A percentile compares a stretch with the other conserved stretches of the same genome.
Conservation (phyloP, 2,888 invertebrate genomes). For the Itoplectis maculator region DNA sequence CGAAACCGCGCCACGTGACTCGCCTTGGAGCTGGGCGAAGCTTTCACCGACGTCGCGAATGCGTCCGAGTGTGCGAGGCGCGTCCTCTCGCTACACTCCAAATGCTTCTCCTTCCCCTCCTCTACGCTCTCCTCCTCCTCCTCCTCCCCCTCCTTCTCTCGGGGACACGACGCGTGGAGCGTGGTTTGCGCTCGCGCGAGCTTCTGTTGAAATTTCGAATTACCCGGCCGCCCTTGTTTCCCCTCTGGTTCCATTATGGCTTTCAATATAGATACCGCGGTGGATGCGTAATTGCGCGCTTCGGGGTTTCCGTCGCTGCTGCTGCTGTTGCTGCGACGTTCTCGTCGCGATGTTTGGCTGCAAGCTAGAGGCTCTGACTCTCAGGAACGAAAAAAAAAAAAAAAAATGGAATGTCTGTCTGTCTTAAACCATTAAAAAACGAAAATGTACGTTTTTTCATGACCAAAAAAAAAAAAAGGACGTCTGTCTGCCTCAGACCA, state of each 20-base stretch:
- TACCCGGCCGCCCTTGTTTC: slow-evolving; percentile 34
- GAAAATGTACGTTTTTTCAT: too few species aligned
- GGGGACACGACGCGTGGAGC: slow-evolving; percentile 18
- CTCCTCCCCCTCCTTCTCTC: background rate
- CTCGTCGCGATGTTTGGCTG: slow-evolving; percentile 15
- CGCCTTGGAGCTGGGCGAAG: background rate
- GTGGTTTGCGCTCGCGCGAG: slow-evolving; percentile 43
- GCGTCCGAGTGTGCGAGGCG: background rate
- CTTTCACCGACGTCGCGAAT: slow-evolving; percentile 21
- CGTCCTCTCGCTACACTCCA: slow-evolving; percentile 1
- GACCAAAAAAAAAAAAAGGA: too few species aligned
- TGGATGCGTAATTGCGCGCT: slow-evolving; percentile 58
- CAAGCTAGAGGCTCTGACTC: too few species aligned
- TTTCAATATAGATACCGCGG: slow-evolving; percentile 49
- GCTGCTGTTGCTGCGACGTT: background rate
- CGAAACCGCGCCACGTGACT: slow-evolving; percentile 33
- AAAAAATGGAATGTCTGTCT: too few species aligned
- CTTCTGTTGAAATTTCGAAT: slow-evolving; percentile 62
- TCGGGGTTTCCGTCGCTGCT: slow-evolving; percentile 5
- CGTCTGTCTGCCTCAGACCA: too few species aligned
- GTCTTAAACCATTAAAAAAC: too few species aligned
- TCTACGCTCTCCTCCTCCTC: background rate
- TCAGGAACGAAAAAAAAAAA: too few species aligned
- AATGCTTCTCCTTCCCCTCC: background rate
- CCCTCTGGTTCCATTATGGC: slow-evolving; percentile 54